These are phyloP conservation scores for Setophaga coronata DNA, from an alignment of 2,113 vertebrate genomes.

Conservation along the genomic window DNA sequence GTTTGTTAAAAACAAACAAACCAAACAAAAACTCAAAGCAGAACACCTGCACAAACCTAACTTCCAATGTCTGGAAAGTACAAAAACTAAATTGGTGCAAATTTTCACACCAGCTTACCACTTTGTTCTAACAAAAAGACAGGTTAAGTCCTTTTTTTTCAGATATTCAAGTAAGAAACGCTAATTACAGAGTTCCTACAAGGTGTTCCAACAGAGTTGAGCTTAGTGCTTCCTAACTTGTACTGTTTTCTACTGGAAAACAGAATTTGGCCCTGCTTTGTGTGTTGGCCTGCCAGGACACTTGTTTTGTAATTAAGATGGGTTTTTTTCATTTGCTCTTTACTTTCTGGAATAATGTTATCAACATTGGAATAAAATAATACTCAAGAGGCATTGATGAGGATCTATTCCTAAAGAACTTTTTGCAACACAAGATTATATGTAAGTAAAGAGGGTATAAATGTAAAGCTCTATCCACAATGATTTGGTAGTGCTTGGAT, in stretches of 20 bases:
- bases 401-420: background rate
- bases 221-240: background rate
- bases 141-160: background rate
- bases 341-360: background rate
- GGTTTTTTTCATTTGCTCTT: background rate
- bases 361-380: background rate
- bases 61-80: background rate
- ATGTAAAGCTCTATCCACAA: background rate
- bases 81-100: background rate
- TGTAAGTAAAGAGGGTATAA: background rate
- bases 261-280: background rate
- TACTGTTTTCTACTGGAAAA: background rate
- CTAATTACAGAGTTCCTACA: background rate
- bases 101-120: background rate
- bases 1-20: background rate
- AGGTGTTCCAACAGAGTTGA: background rate
- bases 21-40: background rate
- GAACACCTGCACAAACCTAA: background rate
- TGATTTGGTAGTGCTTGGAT: background rate
- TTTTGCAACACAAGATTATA: rapidly evolving
- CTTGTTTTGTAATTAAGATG: background rate
- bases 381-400: background rate
- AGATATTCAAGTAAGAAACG: background rate
- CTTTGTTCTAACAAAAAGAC: background rate
- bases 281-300: background rate